These are phyloP conservation scores for Platanista minor DNA, from an alignment of 2,113 vertebrate genomes.

Conservation along the genomic window DNA sequence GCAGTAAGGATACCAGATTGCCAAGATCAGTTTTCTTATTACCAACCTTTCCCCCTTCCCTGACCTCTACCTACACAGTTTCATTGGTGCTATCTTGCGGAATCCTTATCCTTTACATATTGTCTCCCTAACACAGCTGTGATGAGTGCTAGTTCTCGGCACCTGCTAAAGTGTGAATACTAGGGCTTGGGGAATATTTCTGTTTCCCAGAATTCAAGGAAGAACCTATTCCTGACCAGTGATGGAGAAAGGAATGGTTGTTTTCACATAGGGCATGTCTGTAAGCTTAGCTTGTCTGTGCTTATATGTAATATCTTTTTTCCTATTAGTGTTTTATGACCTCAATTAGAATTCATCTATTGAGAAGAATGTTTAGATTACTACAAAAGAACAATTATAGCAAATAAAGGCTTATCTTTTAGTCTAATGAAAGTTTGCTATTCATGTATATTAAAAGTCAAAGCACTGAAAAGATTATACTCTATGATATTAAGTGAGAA, in stretches of 20 bases:
- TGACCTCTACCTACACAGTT: background rate
- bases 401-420: background rate
- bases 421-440: background rate
- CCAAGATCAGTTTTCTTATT: background rate
- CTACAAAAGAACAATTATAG: background rate
- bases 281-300: background rate
- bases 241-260: background rate
- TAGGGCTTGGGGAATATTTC: background rate
- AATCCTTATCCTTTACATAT: background rate
- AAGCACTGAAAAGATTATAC: slow-evolving; percentile 1
- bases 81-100: background rate
- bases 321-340: slow-evolving; percentile 11
- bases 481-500: background rate
- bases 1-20: background rate
- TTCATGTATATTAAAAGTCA: background rate
- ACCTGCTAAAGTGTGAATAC: background rate
- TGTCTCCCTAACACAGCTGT: background rate
- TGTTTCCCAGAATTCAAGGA: background rate
- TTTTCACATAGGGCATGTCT: background rate
- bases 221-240: background rate
- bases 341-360: background rate
- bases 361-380: slow-evolving; percentile 10
- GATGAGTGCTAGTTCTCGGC: background rate
- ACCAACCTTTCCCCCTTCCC: background rate
- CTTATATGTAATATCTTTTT: background rate